These are phyloP conservation scores for Corydoras sp. DNA, from an alignment of 2,113 vertebrate genomes.

Conservation along the genomic window DNA sequence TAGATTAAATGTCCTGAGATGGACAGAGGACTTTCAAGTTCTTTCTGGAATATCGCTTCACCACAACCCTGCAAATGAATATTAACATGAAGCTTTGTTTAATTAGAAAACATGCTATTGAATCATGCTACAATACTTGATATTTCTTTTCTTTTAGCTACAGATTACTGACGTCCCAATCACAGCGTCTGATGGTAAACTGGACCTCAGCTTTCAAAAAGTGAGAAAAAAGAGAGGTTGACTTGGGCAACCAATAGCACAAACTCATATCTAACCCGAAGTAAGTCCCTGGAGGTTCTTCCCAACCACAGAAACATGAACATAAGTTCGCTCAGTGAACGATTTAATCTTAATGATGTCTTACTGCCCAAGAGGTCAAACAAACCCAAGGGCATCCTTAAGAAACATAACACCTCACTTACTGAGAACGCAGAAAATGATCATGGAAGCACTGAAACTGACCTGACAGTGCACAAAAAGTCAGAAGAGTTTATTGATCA, in stretches of 20 bases:
- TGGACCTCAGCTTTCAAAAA: neutral
- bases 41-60: too few species aligned
- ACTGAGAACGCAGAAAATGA: neutral
- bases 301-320: neutral
- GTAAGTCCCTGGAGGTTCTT: neutral
- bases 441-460: neutral
- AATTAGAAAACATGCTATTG: too few species aligned
- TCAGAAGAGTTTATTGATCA: conserved; percentile 25
- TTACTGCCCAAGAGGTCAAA: neutral
- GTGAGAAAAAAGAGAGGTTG: neutral
- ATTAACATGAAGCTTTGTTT: too few species aligned
- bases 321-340: neutral
- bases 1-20: too few species aligned
- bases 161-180: neutral
- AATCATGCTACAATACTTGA: too few species aligned
- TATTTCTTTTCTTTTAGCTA: neutral
- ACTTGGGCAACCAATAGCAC: neutral
- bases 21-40: too few species aligned
- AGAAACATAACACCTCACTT: neutral
- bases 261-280: neutral
- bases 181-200: neutral
- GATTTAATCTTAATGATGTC: neutral
- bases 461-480: neutral
- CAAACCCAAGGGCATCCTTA: neutral
- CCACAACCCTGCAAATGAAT: too few species aligned